phyloP scores from a whole-genome alignment of 2,797 vertebrate genomes.

The Crocidura indochinensis region DNA sequence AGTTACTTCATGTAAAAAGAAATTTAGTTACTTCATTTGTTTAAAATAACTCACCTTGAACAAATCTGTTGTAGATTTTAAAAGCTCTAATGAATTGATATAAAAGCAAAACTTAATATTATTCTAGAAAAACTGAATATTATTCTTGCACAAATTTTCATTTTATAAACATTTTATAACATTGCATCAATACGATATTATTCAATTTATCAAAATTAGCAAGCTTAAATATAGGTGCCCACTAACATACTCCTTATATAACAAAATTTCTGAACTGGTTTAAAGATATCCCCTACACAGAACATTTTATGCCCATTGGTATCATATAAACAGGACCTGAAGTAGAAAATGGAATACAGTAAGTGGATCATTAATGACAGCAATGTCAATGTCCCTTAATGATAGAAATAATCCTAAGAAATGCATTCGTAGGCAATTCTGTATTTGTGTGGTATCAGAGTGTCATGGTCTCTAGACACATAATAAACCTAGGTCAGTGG shows the following conservation, averaged over 20 bases:
- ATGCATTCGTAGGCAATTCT: neutral
- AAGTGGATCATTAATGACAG: neutral
- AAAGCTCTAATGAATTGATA: neutral
- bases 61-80: conserved; percentile 8
- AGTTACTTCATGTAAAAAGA: too few species aligned
- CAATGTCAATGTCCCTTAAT: neutral
- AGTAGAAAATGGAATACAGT: neutral
- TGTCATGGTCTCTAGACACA: neutral
- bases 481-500: neutral
- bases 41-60: neutral
- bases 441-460: neutral
- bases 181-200: neutral
- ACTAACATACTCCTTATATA: neutral
- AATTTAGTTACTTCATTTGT: too few species aligned
- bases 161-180: conserved; percentile 1
- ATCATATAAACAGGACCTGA: neutral
- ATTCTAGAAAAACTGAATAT: neutral
- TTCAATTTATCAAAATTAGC: neutral
- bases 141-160: neutral
- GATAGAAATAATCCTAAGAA: neutral
- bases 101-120: neutral
- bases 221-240: neutral
- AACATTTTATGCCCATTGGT: neutral
- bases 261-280: neutral
- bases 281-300: neutral